Base-by-base conservation (phyloP, 2,113 vertebrate genomes). In the Cyanistes caeruleus region DNA sequence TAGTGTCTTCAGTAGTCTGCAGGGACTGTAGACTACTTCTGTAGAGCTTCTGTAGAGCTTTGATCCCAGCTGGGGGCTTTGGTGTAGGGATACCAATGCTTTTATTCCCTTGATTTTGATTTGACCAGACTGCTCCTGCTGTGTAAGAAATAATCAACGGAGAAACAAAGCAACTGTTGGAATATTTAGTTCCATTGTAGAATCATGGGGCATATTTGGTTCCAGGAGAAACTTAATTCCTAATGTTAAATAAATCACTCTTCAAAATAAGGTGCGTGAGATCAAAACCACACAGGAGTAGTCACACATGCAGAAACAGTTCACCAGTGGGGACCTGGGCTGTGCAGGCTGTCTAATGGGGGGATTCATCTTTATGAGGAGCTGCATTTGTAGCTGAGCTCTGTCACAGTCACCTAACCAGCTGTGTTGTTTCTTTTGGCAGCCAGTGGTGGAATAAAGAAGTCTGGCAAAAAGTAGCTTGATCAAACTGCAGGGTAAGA, bases 371-470 rank as follows among this genome's bases (percentile, higher is more conserved):
- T 80, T 91, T 35, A 43, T 19, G 46, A 89, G 59, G 37, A 73
- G 6, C 74, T 75, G 52, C n/a, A 74, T 33, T 44, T 68, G 24
- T 53, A 58, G 27, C 37, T 84, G 21, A 85, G 37, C 15, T 87
- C 19, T 95, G 20, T 67, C 58, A n/a, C 59, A 31, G 68, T 80
- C 72, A 37, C 31, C 91, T 96, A 80, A 95, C 80, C 51, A 63
- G 19, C 56, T 94, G 30, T 55, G 52, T 44, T 90, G 75, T 97
- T 94, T 95, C 49, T 72, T 92, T 92, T 97, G 97, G 77, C 97
- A 99, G 99, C 96, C 82, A 95, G 98, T 43, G 97, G 98, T 46
- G 99, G 99, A 91, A 99, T 99, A 97, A 99, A 99, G 98, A 99
- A 99, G 96, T 99, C 99, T 48, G 99, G 99, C 77, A 99, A 99